Percentiles rank a stretch among this genome's conserved stretches.
Conservation (phyloP, 2,888 invertebrate genomes). For the Chaetogeoica ovagalla region DNA sequence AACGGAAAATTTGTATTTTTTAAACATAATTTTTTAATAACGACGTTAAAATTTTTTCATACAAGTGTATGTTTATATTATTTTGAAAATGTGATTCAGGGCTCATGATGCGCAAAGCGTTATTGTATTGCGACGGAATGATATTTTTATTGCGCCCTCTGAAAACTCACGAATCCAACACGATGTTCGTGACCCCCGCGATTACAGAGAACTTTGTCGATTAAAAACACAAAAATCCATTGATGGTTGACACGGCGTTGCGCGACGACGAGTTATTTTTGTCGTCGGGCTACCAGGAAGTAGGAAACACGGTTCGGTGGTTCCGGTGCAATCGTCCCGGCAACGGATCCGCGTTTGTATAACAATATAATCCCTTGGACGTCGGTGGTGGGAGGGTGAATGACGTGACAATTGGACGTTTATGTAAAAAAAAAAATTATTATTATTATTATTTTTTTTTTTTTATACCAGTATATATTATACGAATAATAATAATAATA, state of each 20-base stretch:
- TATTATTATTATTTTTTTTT: not conserved
- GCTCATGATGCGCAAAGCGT: no score
- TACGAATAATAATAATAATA: no score
- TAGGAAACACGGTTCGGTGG: slow-evolving; percentile 49
- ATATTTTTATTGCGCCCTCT: no score
- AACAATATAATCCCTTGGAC: no score
- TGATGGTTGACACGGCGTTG: slow-evolving; percentile 41
- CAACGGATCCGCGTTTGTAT: not conserved
- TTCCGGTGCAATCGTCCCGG: slow-evolving; percentile 19
- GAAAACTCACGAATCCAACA: slow-evolving; percentile 17
- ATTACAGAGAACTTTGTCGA: slow-evolving; percentile 32
- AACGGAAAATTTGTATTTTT: no score
- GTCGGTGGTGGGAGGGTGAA: not conserved
- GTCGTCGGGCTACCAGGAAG: slow-evolving; percentile 33
- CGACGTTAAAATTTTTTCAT: no score
- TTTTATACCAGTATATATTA: no score
- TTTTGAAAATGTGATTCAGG: no score
- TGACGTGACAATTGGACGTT: slow-evolving; percentile 51
- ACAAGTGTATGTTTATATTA: no score
- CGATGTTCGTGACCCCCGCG: slow-evolving; percentile 37
- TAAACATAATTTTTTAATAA: no score
- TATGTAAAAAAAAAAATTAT: slow-evolving; percentile 23
- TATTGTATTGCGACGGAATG: no score
- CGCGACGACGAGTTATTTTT: slow-evolving; percentile 40
- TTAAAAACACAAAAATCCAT: slow-evolving; percentile 20